Percentiles rank a stretch among this genome's conserved stretches.
These are phyloP conservation scores for Cantharis lateralis DNA, from an alignment of 2,888 invertebrate species.

Conservation along the genomic window DNA sequence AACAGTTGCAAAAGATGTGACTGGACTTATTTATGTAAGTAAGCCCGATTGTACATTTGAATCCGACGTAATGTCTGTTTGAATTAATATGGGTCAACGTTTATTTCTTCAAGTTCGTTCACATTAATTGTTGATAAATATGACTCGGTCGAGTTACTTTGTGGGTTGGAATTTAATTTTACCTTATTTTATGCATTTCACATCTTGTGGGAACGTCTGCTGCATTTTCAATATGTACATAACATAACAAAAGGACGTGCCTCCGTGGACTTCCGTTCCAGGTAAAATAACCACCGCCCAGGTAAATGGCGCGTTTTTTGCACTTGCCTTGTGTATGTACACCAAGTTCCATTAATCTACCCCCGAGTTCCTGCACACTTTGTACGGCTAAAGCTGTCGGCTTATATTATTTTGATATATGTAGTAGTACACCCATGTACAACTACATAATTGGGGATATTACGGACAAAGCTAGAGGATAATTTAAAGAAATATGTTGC, in stretches of 20 bases:
- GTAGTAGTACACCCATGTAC: background rate
- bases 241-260: slow-evolving; percentile 12
- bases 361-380: background rate
- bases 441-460: background rate
- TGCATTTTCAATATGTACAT: slow-evolving; percentile 6
- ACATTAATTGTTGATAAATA: background rate
- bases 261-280: slow-evolving; percentile 6
- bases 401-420: slow-evolving; percentile 4
- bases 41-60: background rate
- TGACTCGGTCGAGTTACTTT: background rate
- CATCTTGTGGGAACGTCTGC: slow-evolving; percentile 3
- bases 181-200: background rate
- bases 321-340: background rate
- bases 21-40: background rate
- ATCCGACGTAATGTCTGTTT: background rate
- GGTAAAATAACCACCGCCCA: background rate
- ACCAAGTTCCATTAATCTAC: background rate
- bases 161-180: background rate
- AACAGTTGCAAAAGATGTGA: background rate
- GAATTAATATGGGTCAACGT: background rate
- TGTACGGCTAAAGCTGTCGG: background rate
- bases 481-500: background rate
- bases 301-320: background rate
- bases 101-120: background rate
- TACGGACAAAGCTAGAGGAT: background rate